Percentiles rank a stretch among this genome's conserved stretches.
phyloP scores from a whole-genome alignment of 2,113 vertebrate genomes.

The Heterocephalus glaber region DNA sequence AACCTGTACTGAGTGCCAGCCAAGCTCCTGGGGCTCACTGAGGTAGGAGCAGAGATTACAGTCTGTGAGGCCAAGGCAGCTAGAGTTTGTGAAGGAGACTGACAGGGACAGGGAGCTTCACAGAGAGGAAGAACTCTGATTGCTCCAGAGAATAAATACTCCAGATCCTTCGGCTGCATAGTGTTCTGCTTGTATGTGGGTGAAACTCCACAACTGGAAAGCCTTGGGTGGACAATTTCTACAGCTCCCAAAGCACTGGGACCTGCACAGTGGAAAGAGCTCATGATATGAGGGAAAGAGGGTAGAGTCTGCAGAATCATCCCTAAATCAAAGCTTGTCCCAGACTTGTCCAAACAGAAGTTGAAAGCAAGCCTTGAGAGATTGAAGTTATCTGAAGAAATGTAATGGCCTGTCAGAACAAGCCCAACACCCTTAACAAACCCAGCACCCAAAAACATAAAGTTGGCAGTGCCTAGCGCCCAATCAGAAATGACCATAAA shows the following conservation, averaged over 20 bases:
- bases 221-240: background rate
- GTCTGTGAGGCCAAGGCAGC: background rate
- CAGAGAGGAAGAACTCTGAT: background rate
- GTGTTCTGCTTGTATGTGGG: background rate
- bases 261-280: background rate
- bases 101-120: background rate
- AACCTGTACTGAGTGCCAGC: background rate
- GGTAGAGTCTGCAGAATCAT: background rate
- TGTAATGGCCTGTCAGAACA: conserved; percentile 17
- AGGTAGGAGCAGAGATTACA: background rate
- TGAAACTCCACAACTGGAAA: background rate
- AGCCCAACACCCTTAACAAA: conserved; percentile 1
- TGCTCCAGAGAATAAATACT: background rate
- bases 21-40: background rate
- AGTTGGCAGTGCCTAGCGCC: background rate
- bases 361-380: conserved; percentile 29
- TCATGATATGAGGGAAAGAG: background rate
- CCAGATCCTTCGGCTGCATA: background rate
- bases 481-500: background rate
- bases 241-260: background rate
- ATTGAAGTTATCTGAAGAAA: background rate
- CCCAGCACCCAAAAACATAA: background rate
- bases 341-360: conserved; percentile 34
- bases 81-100: background rate
- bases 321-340: conserved; percentile 5